Percentiles rank a stretch among this genome's conserved stretches.
phyloP scores from a whole-genome alignment of 2,888 invertebrate species.

The Nyleta sp. region DNA sequence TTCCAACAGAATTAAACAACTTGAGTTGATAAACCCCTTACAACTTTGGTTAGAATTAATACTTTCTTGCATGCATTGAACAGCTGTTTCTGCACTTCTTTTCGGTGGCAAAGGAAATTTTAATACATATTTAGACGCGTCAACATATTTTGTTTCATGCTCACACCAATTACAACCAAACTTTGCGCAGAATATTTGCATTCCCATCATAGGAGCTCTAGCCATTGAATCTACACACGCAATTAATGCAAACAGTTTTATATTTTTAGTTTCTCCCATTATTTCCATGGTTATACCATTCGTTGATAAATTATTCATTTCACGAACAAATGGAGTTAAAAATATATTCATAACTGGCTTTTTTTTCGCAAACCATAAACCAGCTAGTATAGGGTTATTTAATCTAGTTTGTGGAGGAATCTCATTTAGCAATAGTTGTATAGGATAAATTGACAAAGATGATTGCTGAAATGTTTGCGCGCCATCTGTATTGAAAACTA shows the following conservation, averaged over 20 bases:
- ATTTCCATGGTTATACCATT: conserved; percentile 32
- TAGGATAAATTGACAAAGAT: conserved; percentile 40
- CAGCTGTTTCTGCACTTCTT: conserved; percentile 28
- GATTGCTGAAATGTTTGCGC: conserved; percentile 48
- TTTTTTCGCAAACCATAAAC: conserved; percentile 54
- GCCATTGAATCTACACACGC: conserved; percentile 56
- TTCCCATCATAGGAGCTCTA: conserved; percentile 59
- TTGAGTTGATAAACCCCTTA: conserved; percentile 36
- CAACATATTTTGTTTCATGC: conserved; percentile 43
- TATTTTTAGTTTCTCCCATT: conserved; percentile 17
- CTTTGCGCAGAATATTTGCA: conserved; percentile 45
- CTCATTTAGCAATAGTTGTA: conserved; percentile 50
- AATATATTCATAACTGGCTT: conserved; percentile 58
- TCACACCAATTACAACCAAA: conserved; percentile 60
- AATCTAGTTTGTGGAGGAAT: conserved; percentile 38
- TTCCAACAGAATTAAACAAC: conserved; percentile 30
- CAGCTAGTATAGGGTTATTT: conserved; percentile 36
- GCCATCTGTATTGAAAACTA: conserved; percentile 52
- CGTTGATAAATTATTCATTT: conserved; percentile 34
- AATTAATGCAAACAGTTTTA: conserved; percentile 43
- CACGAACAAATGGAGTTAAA: conserved; percentile 16
- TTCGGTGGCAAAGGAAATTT: conserved; percentile 21
- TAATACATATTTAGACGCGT: conserved; percentile 38
- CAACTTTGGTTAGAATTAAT: not conserved
- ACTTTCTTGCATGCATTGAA: conserved; percentile 36